phyloP scores from a whole-genome alignment of 1,140 invertebrate genomes.

The Metaphire vulgaris region DNA sequence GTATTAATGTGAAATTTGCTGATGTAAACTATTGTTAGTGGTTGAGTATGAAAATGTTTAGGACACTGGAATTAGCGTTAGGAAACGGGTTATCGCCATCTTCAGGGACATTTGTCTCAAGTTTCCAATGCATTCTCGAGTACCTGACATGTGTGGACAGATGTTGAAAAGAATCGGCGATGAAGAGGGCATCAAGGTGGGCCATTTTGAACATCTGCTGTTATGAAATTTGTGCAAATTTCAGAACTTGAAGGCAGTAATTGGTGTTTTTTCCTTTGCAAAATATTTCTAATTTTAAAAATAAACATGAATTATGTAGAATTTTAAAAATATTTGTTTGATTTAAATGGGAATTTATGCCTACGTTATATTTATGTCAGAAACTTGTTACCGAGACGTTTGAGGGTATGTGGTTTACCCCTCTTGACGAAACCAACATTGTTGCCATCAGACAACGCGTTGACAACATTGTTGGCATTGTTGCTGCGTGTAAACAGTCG shows the following conservation, averaged over 20 bases:
- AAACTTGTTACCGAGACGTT: conserved; percentile 99
- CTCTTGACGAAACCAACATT: conserved; percentile 64
- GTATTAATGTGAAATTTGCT: too few species aligned
- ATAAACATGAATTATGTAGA: too few species aligned
- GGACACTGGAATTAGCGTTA: conserved; percentile 95
- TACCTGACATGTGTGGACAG: conserved; percentile 96
- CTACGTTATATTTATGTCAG: too few species aligned
- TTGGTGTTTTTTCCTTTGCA: too few species aligned
- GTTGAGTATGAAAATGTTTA: too few species aligned
- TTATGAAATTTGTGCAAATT: too few species aligned
- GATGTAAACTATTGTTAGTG: too few species aligned
- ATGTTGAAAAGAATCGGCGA: conserved; percentile 97
- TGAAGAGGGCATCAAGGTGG: conserved; percentile 65
- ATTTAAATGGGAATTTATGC: too few species aligned
- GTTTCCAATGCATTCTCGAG: conserved; percentile 88
- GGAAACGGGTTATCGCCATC: conserved; percentile 98
- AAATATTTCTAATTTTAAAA: too few species aligned
- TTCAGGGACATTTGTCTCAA: conserved; percentile 96
- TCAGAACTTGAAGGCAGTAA: too few species aligned
- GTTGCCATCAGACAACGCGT: conserved; percentile 69
- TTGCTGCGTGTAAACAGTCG: conserved; percentile 60
- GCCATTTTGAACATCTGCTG: too few species aligned
- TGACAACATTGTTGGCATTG: conserved; percentile 94
- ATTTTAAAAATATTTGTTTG: too few species aligned
- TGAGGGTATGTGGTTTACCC: conserved; percentile 97